Base-by-base conservation (phyloP, 2,797 vertebrate genomes). In the Sphaeramia orbicularis region DNA sequence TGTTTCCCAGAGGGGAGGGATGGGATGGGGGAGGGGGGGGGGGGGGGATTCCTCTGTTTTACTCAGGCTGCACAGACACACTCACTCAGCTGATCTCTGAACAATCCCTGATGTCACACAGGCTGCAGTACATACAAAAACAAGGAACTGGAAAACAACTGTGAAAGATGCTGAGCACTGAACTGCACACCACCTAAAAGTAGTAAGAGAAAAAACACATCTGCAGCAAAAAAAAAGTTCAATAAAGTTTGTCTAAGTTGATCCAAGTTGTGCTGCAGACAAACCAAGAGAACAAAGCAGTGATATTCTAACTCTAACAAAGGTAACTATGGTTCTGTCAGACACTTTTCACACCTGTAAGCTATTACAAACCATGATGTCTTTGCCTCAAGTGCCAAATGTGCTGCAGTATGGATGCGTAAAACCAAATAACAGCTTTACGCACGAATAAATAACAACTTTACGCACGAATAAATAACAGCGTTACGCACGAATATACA, bases 31-130 rank as follows among this genome's bases (percentile, higher is more conserved):
- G 76, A 56, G 7, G 42, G 18, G 7, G 42, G 18, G 2, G 38
- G 53, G 42, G 37, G 70, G 71, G 78, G 76, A 56, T 75, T 70
- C 74, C 76, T 74, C 32, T 19, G 13, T 51, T 57, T 52, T 57
- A 50, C 30, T 41, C 47, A 32, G 15, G 19, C 27, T 36, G 27
- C 16, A 21, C 44, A 19, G 49, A 15, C 41, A 55, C 0, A 48
- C 30, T 42, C 61, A 45, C 21, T 21, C 63, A 68, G 68, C 71
- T 32, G 47, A 82, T 65, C 11, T 36, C 43, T 47, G 27, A 80
- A 52, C 66, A 49, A 10, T 65, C 62, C 65, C 65, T 68, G 55
- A 68, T 78, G 43, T 51, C 38, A 55, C 30, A 30, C 37, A 47
- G 60, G 52, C 51, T 63, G 61, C 47, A 57, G 42, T 49, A 63